These are phyloP conservation scores for Corynorhinus townsendii DNA, from an alignment of 2,113 vertebrate genomes.

Conservation along the genomic window DNA sequence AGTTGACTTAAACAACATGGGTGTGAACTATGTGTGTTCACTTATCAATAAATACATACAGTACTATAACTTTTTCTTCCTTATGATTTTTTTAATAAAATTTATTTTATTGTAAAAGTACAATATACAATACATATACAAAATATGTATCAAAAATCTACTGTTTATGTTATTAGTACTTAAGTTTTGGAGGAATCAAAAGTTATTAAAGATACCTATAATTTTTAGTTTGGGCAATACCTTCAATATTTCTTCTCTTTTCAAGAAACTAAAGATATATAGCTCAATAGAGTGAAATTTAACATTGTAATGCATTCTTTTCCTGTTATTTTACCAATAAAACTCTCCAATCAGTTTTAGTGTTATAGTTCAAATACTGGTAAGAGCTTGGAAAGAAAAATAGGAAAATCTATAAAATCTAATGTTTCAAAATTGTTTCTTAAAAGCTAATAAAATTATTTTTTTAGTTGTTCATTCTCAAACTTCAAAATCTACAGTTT, in stretches of 20 bases:
- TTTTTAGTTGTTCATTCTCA: neutral
- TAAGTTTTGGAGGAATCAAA: neutral
- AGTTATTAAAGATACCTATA: neutral
- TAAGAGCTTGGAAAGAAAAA: conserved; percentile 1
- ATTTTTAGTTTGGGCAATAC: neutral
- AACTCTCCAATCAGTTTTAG: neutral
- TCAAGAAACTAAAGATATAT: neutral
- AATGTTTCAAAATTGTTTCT: conserved; percentile 37
- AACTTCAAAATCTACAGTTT: neutral
- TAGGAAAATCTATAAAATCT: conserved; percentile 44
- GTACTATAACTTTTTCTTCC: neutral
- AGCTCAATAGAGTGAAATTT: neutral
- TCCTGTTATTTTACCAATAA: neutral
- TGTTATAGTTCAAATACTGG: neutral
- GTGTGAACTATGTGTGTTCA: neutral
- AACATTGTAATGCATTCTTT: neutral
- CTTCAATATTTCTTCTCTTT: neutral
- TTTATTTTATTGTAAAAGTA: neutral
- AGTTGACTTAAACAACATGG: neutral
- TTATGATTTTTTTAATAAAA: neutral
- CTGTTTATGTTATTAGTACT: neutral
- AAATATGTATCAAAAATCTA: neutral
- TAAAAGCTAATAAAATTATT: conserved; percentile 19
- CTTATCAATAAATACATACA: neutral
- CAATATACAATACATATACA: neutral